phyloP scores from a whole-genome alignment of 2,888 invertebrate species.

The Tetragonisca angustula region DNA sequence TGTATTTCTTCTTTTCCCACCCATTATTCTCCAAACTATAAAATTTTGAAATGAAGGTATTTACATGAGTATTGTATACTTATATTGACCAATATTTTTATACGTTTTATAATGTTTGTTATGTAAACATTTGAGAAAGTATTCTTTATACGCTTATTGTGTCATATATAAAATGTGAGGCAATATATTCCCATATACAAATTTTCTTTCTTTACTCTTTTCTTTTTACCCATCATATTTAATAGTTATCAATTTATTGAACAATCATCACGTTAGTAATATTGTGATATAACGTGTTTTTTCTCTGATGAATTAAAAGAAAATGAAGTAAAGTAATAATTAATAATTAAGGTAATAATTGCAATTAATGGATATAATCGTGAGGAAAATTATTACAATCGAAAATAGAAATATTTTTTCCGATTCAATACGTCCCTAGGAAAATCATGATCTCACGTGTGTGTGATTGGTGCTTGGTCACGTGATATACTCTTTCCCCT shows the following conservation, averaged over 20 bases:
- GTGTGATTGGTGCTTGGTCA: slow-evolving; percentile 58
- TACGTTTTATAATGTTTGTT: slow-evolving; percentile 22
- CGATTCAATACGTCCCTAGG: slow-evolving; percentile 18
- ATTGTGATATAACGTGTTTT: background rate
- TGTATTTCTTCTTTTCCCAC: slow-evolving; percentile 90
- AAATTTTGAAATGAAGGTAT: slow-evolving; percentile 31
- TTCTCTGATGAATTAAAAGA: background rate
- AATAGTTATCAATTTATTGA: background rate
- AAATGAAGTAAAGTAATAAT: background rate
- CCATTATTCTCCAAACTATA: slow-evolving; percentile 85
- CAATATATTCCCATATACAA: background rate
- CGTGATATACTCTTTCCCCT: slow-evolving; percentile 68
- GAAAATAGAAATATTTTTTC: background rate
- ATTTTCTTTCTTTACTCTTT: background rate
- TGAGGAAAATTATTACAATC: background rate
- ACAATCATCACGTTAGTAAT: background rate
- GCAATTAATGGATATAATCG: background rate
- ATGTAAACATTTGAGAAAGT: slow-evolving; percentile 22
- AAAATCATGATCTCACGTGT: slow-evolving; percentile 25
- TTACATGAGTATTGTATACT: slow-evolving; percentile 30
- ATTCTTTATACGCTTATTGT: slow-evolving; percentile 26
- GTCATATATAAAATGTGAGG: background rate
- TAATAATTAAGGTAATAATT: no score
- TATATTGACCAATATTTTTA: slow-evolving; percentile 43
- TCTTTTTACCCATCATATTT: background rate